A percentile compares a stretch with the other conserved stretches of the same genome.
These are phyloP conservation scores for Nerophis lumbriciformis DNA, from an alignment of 2,113 vertebrate genomes.

Conservation along the genomic window DNA sequence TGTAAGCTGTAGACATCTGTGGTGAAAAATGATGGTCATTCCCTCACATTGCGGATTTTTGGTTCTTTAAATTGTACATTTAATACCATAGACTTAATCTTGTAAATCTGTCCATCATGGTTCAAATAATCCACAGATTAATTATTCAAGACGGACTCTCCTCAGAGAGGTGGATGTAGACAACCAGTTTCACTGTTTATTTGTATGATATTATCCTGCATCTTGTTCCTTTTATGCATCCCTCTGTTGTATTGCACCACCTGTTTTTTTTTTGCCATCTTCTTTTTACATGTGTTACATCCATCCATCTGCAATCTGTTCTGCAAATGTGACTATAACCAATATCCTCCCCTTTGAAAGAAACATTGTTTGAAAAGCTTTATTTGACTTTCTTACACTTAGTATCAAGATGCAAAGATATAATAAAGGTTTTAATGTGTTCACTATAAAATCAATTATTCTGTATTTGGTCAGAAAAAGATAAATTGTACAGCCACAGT, in stretches of 20 bases:
- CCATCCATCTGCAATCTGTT: slow-evolving; percentile 16
- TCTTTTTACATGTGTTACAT: slow-evolving; percentile 34
- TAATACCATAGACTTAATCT: slow-evolving; percentile 23
- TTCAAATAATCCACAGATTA: neutral
- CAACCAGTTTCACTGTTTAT: slow-evolving; percentile 62
- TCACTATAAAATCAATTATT: neutral
- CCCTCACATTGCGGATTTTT: slow-evolving; percentile 22
- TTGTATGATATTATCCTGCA: slow-evolving; percentile 48
- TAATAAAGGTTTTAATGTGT: too few species aligned
- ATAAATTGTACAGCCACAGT: neutral
- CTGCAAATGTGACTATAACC: neutral
- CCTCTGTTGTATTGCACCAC: slow-evolving; percentile 28
- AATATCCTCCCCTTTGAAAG: too few species aligned
- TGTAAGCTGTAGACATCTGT: slow-evolving; percentile 18
- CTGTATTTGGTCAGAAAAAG: neutral
- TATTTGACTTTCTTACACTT: too few species aligned
- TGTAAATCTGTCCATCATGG: too few species aligned
- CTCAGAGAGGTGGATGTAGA: slow-evolving; percentile 59
- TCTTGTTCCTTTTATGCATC: slow-evolving; percentile 57
- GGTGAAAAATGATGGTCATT: slow-evolving; percentile 14
- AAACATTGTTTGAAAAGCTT: too few species aligned
- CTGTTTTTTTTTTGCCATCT: slow-evolving; percentile 21
- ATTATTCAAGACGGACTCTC: slow-evolving; percentile 40
- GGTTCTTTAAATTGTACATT: slow-evolving; percentile 24
- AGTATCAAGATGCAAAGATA: too few species aligned